Evolutionary conservation across 1,140 invertebrate species (phyloP).

Genomic region (Papilio xuthus): DNA sequence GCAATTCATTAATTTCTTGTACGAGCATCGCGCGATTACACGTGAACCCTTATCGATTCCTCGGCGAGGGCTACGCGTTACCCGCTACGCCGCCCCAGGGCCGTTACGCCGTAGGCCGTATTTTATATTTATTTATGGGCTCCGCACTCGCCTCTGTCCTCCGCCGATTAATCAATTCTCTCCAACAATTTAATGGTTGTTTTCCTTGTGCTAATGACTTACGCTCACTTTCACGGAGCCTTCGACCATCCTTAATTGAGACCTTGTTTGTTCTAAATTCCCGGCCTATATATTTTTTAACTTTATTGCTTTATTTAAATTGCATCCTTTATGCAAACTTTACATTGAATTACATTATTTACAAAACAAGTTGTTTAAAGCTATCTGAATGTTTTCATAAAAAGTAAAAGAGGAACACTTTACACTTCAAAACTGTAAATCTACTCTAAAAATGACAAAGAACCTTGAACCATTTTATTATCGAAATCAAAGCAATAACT

Average conservation of each 20-base stretch:
- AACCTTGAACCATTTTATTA: neutral
- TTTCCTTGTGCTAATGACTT: constrained; percentile 47
- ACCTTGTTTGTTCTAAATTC: constrained; percentile 10
- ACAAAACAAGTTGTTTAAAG: neutral
- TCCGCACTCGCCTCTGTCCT: constrained; percentile 52
- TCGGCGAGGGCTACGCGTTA: neutral
- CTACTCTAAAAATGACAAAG: neutral
- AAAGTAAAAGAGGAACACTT: neutral
- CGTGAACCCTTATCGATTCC: constrained; percentile 29
- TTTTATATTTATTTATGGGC: constrained; percentile 59
- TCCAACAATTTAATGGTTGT: constrained; percentile 51
- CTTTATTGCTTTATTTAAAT: neutral
- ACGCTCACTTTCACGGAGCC: constrained; percentile 8
- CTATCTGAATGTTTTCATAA: neutral
- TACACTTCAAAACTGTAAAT: no score
- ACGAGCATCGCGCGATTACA: constrained; percentile 7
- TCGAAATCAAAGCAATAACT: neutral
- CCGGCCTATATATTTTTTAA: constrained; percentile 6
- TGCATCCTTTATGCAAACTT: neutral
- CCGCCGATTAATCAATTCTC: constrained; percentile 54
- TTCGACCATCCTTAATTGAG: constrained; percentile 11
- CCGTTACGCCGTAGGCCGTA: constrained; percentile 41
- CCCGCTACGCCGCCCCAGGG: constrained; percentile 17
- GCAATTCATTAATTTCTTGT: neutral
- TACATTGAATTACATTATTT: neutral